Evolutionary conservation across 2,888 invertebrate species (phyloP), one percentile per base, ranked within the genome.

Genomic region (Seira sanloemensis): DNA sequence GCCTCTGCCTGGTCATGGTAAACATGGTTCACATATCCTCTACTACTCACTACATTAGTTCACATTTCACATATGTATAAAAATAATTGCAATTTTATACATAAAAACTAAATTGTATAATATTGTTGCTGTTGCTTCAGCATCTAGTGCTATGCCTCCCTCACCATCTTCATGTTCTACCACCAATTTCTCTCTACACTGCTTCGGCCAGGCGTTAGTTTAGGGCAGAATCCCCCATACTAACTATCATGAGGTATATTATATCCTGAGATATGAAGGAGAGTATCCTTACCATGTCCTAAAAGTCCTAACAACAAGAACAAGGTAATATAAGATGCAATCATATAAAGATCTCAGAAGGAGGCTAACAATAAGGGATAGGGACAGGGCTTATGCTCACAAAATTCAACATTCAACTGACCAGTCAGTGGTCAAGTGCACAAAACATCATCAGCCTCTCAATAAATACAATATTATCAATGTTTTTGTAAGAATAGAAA

Each of bases 371-470:
- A 58, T 58, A 58, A 58, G 58, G 58, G 58, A 58, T n/a, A n/a
- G n/a, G n/a, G n/a, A 58, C n/a, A 58, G 58, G 58, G n/a, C n/a
- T 37, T 7, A 37, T 58, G 58, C 58, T 58, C n/a, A 58, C 58
- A 7, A 58, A 58, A 58, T 58, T 58, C 80, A 80, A 80, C 80
- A 73, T 72, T 79, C 80, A 80, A 80, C 80, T 80, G 80, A 80
- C 80, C 80, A 80, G 80, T 80, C 80, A 80, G 80, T 80, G 80
- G 80, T 80, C 80, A 80, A 80, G 80, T 80, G 80, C 80, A 80
- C 80, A 80, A 80, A 80, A 74, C 68, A 80, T 68, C 50, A 78
- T 68, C 77, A 69, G 54, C 50, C 26, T 62, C 50, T 16, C 21
- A 74, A 9, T 19, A 62, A 74, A 58, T 65, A 75, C 62, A 75